Evolutionary conservation across 1,140 invertebrate species (phyloP), one percentile per base, ranked within the genome.

Genomic region (Achroia grisella): DNA sequence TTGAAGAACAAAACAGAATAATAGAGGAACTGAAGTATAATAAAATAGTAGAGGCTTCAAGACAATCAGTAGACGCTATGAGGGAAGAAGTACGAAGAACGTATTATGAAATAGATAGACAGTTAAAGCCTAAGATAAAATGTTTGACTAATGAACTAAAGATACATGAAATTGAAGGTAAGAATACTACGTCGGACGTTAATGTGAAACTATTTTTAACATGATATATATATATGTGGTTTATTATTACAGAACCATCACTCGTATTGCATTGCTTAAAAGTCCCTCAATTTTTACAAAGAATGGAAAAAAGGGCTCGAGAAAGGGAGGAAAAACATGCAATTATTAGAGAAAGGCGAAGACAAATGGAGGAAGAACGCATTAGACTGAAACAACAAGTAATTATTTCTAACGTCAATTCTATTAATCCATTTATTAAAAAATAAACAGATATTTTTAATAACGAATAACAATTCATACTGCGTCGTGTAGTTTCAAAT

Each of bases 11-110:
- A 72, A 87, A 89, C 40, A 86, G 88, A 57, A 44, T 90, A 1
- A 91, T 91, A 41, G 88, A 89, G 68, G 87, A 90, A 62, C 62
- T 91, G 0, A 91, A 91, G 57, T 74, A 90, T 17, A 88, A 89
- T 23, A 91, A 89, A 63, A 87, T 91, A 13, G 62, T 88, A 30
- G 88, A 90, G 44, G 87, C 88, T 43, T 86, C 89, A 1, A 82
- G 86, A 28, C 73, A 87, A 41, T 89, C 89, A 0, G 77, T 89
- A 4, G 83, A 90, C 51, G 78, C 83, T 31, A 81, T 89, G 35
- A 88, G 87, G 64, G 79, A 86, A 40, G 87, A 90, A 50, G 74
- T 91, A 3, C 85, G 87, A 37, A 86, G 88, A 32, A 86, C 89
- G 2, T 89, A 90, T 46, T 84, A 74, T 9, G 87, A 88, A 39